A percentile compares a stretch with the other conserved stretches of the same genome.
Conservation (phyloP, 2,797 vertebrate genomes). For the Xenentodon cancila region DNA sequence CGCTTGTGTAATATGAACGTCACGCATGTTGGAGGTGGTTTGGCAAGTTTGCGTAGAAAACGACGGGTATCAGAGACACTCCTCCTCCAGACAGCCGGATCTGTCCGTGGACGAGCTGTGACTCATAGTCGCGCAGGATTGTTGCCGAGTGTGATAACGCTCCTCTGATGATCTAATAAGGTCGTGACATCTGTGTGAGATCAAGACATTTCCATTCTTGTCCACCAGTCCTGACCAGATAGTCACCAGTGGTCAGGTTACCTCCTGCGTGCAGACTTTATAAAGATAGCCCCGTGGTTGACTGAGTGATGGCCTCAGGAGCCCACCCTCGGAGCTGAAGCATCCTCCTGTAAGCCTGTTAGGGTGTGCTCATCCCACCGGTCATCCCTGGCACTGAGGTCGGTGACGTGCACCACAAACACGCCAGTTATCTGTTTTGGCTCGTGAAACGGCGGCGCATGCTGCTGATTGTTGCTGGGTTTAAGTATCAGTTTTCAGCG, state of each 20-base stretch:
- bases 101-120: not conserved
- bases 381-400: too few species aligned
- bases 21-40: conserved; percentile 2
- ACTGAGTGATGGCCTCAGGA: conserved; percentile 1
- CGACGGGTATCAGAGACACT: conserved; percentile 2
- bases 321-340: not conserved
- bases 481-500: too few species aligned
- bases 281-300: conserved; percentile 10
- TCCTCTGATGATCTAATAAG: conserved; percentile 17
- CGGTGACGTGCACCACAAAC: too few species aligned
- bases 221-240: conserved; percentile 36
- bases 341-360: too few species aligned
- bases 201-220: conserved; percentile 21
- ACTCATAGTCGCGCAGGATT: conserved; percentile 6
- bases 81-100: not conserved
- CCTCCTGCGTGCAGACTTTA: conserved; percentile 19
- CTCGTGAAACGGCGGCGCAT: too few species aligned
- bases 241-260: conserved; percentile 41
- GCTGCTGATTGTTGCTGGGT: too few species aligned
- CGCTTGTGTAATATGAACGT: conserved; percentile 1
- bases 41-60: conserved; percentile 13
- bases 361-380: too few species aligned
- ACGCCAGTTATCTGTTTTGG: too few species aligned
- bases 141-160: conserved; percentile 43
- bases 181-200: conserved; percentile 10